phyloP scores from a whole-genome alignment of 2,797 vertebrate species.

The Pygocentrus nattereri region DNA sequence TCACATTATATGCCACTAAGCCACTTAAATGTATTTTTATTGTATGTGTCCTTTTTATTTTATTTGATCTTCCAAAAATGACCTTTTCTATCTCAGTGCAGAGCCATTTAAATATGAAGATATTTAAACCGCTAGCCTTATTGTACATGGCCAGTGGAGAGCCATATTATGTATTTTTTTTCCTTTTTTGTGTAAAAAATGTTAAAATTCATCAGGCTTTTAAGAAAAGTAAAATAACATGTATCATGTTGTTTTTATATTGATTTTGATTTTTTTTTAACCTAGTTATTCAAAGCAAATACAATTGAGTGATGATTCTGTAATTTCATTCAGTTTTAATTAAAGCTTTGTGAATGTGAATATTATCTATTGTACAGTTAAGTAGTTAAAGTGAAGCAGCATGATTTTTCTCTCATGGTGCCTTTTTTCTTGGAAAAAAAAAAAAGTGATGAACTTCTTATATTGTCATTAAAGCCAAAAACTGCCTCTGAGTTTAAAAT shows the following conservation, averaged over 20 bases:
- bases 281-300: slow-evolving; percentile 66
- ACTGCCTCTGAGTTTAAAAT: slow-evolving; percentile 31
- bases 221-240: slow-evolving; percentile 66
- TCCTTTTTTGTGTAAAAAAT: slow-evolving; percentile 59
- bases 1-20: slow-evolving; percentile 77
- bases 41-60: slow-evolving; percentile 67
- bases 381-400: slow-evolving; percentile 54
- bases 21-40: slow-evolving; percentile 79
- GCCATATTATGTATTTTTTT: slow-evolving; percentile 56
- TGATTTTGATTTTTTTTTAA: slow-evolving; percentile 68
- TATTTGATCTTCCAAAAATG: slow-evolving; percentile 70
- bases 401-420: slow-evolving; percentile 33
- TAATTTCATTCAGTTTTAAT: slow-evolving; percentile 66
- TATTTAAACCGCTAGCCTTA: slow-evolving; percentile 63
- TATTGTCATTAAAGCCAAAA: slow-evolving; percentile 31
- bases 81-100: slow-evolving; percentile 64
- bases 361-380: slow-evolving; percentile 64
- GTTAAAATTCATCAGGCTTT: slow-evolving; percentile 69
- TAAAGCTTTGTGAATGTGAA: slow-evolving; percentile 73
- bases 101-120: slow-evolving; percentile 69
- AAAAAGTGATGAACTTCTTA: slow-evolving; percentile 26
- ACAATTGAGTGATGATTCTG: slow-evolving; percentile 67
- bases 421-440: slow-evolving; percentile 46
- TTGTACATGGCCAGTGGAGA: slow-evolving; percentile 55
- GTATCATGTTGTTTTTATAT: slow-evolving; percentile 76